A percentile compares a stretch with the other conserved stretches of the same genome.
Evolutionary conservation across 37 sponge, comb jelly and placozoan species (phyloP).

Genomic region (Ianthella basta): DNA sequence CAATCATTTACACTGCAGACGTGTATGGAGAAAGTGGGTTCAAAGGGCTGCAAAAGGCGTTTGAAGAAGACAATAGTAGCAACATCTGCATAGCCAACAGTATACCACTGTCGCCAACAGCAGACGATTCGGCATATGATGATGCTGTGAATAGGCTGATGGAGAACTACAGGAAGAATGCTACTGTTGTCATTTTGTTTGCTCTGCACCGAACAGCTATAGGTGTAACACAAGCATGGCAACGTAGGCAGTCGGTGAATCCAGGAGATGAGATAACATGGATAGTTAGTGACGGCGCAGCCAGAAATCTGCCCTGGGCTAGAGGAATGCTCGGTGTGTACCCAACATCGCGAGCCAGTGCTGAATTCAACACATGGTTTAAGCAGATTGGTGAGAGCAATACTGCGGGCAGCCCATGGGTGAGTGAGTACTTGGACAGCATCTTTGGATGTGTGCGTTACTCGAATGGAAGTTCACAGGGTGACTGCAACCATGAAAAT

Average conservation of each 20-base stretch:
- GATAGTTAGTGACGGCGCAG: slow-evolving; percentile 66
- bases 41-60: slow-evolving; percentile 21
- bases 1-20: slow-evolving; percentile 43
- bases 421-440: slow-evolving; percentile 63
- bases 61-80: not conserved
- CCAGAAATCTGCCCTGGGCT: not conserved
- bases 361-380: slow-evolving; percentile 51
- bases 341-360: not conserved
- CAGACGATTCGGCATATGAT: not conserved
- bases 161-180: slow-evolving; percentile 29
- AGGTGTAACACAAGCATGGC: slow-evolving; percentile 27
- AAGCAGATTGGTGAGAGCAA: slow-evolving; percentile 40
- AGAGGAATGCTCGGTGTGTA: slow-evolving; percentile 46
- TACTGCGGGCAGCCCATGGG: slow-evolving; percentile 62
- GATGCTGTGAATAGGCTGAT: slow-evolving; percentile 1
- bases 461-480: not conserved
- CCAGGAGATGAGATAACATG: slow-evolving; percentile 35
- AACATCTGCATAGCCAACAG: slow-evolving; percentile 18
- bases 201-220: slow-evolving; percentile 4
- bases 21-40: slow-evolving; percentile 55
- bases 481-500: slow-evolving; percentile 23
- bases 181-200: slow-evolving; percentile 56
- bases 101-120: not conserved
- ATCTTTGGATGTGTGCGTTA: slow-evolving; percentile 47
- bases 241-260: not conserved